Percentiles rank a stretch among this genome's conserved stretches.
Evolutionary conservation across 2,888 invertebrate species (phyloP).

Genomic region (Ecdyonurus torrentis): DNA sequence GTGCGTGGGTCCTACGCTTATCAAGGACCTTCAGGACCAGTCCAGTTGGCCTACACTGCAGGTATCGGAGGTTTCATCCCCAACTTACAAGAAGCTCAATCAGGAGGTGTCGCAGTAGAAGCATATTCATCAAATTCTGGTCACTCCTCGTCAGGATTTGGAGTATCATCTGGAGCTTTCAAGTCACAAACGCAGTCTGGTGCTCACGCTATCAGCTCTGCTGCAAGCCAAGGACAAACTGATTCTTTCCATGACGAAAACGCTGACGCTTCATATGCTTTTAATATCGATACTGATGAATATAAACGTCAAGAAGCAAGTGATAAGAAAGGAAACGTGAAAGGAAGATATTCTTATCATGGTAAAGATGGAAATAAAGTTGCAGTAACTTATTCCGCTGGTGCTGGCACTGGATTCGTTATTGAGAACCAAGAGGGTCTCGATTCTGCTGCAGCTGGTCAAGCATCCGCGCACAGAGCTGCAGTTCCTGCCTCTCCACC

Average conservation of each 20-base stretch:
- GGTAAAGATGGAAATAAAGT: conserved; percentile 14
- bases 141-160: too few relatives aligned
- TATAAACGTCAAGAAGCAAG: conserved; percentile 19
- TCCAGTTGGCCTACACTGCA: conserved; percentile 22
- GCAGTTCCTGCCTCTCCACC: not conserved
- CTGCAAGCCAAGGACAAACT: not conserved
- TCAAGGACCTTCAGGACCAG: conserved; percentile 17
- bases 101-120: not conserved
- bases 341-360: conserved; percentile 18
- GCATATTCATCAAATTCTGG: not conserved
- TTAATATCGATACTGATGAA: conserved; percentile 21
- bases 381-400: conserved; percentile 16
- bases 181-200: not conserved
- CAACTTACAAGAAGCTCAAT: not conserved
- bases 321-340: conserved; percentile 18
- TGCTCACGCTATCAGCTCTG: not conserved
- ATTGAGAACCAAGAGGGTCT: not conserved
- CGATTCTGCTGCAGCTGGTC: conserved; percentile 4
- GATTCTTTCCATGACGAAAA: conserved; percentile 6
- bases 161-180: too few relatives aligned
- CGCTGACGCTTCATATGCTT: conserved; percentile 20
- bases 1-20: conserved; percentile 22
- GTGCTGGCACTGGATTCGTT: conserved; percentile 14
- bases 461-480: not conserved
- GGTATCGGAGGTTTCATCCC: conserved; percentile 22